These are phyloP conservation scores for Bombus waltoni DNA, from an alignment of 1,140 invertebrate species.

Conservation along the genomic window DNA sequence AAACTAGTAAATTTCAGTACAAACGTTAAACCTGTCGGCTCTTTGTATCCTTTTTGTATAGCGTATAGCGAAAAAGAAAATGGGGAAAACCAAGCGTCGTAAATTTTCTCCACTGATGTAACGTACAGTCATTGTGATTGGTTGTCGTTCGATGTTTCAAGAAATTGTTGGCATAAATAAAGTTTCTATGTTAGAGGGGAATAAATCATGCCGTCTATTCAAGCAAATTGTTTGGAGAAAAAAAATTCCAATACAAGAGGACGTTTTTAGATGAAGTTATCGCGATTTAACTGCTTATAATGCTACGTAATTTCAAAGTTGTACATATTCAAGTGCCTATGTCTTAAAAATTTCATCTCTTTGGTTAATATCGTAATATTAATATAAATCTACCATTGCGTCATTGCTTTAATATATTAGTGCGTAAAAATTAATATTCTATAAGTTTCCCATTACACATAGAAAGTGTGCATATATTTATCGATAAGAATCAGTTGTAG, in stretches of 20 bases:
- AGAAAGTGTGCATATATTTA: background rate
- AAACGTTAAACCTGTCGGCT: background rate
- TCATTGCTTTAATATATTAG: no score
- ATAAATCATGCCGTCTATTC: no score
- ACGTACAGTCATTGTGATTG: background rate
- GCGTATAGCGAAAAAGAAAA: background rate
- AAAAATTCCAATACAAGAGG: background rate
- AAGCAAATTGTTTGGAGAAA: background rate
- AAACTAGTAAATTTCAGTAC: background rate
- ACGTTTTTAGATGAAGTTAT: background rate
- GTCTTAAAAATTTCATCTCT: background rate
- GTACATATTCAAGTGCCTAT: no score
- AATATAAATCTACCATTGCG: no score
- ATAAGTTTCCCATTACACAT: background rate
- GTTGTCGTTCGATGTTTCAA: background rate
- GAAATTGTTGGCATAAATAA: background rate
- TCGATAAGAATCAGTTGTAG: background rate
- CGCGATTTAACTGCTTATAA: no score
- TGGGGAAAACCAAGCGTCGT: background rate
- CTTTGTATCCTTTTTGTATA: background rate
- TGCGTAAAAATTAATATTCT: background rate
- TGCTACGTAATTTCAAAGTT: no score
- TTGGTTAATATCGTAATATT: background rate
- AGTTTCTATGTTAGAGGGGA: no score
- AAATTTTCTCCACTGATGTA: conserved; percentile 7